Evolutionary conservation across 2,113 vertebrate species (phyloP).

Genomic region (Misgurnus anguillicaudatus): DNA sequence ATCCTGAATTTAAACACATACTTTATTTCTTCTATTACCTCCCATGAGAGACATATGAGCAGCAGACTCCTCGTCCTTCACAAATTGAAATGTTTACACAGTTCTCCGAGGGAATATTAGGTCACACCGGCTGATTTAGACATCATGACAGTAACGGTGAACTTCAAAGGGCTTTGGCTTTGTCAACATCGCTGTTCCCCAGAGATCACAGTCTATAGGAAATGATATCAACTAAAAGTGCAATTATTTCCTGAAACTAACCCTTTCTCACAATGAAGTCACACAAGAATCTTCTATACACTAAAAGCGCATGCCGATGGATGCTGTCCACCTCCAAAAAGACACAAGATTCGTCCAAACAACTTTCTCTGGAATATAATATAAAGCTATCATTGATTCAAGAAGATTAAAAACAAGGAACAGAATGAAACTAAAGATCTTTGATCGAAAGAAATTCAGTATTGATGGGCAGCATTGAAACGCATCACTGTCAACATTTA

Average conservation of each 20-base stretch:
- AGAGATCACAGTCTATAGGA: not conserved
- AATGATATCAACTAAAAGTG: constrained; percentile 28
- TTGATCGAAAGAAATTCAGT: no score
- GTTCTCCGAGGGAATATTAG: constrained; percentile 10
- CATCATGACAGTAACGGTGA: not conserved
- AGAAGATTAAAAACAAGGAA: no score
- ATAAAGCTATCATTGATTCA: no score
- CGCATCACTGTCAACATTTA: no score
- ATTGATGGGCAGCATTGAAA: no score
- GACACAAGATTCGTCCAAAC: no score
- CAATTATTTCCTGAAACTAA: constrained; percentile 44
- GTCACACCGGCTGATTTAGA: constrained; percentile 18
- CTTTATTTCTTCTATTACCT: not conserved
- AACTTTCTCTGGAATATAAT: no score
- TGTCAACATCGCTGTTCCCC: constrained; percentile 15
- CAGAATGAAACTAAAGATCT: no score
- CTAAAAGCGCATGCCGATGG: no score
- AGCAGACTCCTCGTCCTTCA: constrained; percentile 10
- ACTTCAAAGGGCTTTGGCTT: not conserved
- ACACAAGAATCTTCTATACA: not conserved
- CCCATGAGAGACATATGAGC: constrained; percentile 32
- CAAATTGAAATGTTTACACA: constrained; percentile 36
- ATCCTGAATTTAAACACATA: constrained; percentile 6
- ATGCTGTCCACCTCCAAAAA: no score
- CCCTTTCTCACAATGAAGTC: constrained; percentile 23